These are phyloP conservation scores for Drosophila mettleri DNA, from an alignment of 2,888 invertebrate genomes.

Conservation along the genomic window DNA sequence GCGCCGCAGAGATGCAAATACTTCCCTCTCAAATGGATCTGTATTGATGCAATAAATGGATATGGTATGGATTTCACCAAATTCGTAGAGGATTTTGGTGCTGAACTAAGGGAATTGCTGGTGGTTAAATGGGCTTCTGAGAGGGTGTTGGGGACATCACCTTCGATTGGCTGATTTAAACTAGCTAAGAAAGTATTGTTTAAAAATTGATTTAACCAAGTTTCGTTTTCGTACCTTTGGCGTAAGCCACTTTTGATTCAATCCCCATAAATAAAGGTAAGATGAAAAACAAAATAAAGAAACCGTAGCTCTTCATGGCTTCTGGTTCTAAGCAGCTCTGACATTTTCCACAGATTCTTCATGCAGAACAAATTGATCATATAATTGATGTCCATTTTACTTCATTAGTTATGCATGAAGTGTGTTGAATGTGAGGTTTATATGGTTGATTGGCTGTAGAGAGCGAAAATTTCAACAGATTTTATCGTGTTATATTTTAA, in stretches of 20 bases:
- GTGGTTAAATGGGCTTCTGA: neutral
- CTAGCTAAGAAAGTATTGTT: neutral
- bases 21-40: slow-evolving; percentile 32
- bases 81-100: neutral
- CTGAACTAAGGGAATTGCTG: neutral
- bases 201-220: neutral
- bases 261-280: neutral
- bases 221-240: slow-evolving; percentile 19
- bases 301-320: slow-evolving; percentile 8
- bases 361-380: slow-evolving; percentile 2
- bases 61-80: neutral
- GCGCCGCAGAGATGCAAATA: slow-evolving; percentile 81
- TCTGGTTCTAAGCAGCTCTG: no score
- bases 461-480: no score
- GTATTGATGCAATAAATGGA: slow-evolving; percentile 67
- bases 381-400: slow-evolving; percentile 9
- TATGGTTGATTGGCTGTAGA: neutral
- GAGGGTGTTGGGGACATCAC: neutral
- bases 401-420: slow-evolving; percentile 2
- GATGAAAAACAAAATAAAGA: neutral
- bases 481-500: no score
- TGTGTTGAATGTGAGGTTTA: neutral
- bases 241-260: neutral
- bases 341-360: neutral
- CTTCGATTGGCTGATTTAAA: neutral